These are phyloP conservation scores for Syrphus vitripennis DNA, from an alignment of 2,888 invertebrate species.

Conservation along the genomic window DNA sequence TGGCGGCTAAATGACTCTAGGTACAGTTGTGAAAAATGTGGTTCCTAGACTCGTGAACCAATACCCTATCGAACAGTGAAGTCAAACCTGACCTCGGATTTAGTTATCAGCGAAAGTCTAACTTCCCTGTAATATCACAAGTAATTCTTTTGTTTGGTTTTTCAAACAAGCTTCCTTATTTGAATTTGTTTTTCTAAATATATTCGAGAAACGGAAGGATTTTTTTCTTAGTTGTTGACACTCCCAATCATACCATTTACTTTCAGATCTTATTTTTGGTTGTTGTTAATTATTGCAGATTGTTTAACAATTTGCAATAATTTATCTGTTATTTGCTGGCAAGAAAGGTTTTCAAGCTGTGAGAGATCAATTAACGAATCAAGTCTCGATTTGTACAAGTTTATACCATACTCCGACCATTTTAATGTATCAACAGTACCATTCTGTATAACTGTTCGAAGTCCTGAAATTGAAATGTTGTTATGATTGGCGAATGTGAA, in stretches of 20 bases:
- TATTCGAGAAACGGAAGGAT: background rate
- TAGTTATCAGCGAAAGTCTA: too few relatives aligned
- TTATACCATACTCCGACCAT: background rate
- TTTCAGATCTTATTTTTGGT: background rate
- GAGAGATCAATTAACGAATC: background rate
- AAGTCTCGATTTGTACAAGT: background rate
- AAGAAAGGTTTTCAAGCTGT: background rate
- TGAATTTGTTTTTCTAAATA: background rate
- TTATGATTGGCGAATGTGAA: background rate
- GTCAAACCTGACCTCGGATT: too few relatives aligned
- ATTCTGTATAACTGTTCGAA: background rate
- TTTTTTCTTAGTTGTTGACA: background rate
- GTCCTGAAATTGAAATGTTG: too few relatives aligned
- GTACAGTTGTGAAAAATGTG: too few relatives aligned
- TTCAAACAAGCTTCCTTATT: background rate
- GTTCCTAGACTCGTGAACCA: too few relatives aligned
- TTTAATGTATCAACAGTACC: background rate
- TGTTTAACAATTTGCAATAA: background rate
- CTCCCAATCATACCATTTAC: background rate
- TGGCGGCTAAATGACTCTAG: too few relatives aligned
- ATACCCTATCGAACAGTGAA: too few relatives aligned
- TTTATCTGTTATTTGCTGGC: background rate
- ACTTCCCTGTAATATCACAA: too few relatives aligned
- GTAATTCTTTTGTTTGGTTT: background rate
- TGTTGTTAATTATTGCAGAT: background rate